A percentile compares a stretch with the other conserved stretches of the same genome.
Evolutionary conservation across 2,113 vertebrate species (phyloP).

Genomic region (Mastomys coucha): DNA sequence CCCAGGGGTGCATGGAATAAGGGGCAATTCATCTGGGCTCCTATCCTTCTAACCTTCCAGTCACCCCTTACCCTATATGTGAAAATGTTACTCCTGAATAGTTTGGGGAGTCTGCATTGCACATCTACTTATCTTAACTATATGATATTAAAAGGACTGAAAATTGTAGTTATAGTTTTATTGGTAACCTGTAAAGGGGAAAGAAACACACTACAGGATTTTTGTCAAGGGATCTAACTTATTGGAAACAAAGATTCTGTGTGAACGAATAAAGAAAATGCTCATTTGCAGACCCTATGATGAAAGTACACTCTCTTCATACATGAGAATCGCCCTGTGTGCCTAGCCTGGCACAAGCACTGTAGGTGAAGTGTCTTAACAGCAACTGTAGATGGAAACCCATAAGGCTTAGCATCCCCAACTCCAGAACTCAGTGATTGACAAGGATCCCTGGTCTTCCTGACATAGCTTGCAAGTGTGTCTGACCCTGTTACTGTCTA

Average conservation of each 20-base stretch:
- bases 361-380: neutral
- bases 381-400: neutral
- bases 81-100: neutral
- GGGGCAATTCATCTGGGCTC: neutral
- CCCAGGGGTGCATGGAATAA: neutral
- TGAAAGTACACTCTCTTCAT: neutral
- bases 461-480: neutral
- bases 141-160: neutral
- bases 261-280: conserved; percentile 28
- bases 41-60: neutral
- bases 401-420: neutral
- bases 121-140: neutral
- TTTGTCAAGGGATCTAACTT: neutral
- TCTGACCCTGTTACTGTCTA: neutral
- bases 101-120: neutral
- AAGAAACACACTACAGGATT: neutral
- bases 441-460: neutral
- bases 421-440: neutral
- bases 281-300: neutral
- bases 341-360: neutral
- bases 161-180: conserved; percentile 32
- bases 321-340: neutral
- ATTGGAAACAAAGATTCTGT: conserved; percentile 13
- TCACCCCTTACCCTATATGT: neutral
- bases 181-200: neutral